Conservation (phyloP, 2,797 vertebrate species). For the Acrossocheilus wenchowensis region DNA sequence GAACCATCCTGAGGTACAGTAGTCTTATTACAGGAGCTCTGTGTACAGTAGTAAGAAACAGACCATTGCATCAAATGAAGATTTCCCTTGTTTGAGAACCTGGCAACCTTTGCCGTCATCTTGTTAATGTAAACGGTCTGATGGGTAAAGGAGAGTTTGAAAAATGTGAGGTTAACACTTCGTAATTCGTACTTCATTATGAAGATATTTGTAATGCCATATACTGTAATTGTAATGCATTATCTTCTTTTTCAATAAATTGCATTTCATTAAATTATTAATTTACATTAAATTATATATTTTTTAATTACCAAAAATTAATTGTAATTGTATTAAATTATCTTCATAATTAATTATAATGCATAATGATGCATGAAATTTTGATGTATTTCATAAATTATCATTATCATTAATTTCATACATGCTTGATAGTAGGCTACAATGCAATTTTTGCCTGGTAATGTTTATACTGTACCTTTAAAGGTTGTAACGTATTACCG, state of each 20-base stretch:
- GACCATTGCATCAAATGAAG: constrained; percentile 36
- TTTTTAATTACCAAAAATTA: not conserved
- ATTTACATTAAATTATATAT: not conserved
- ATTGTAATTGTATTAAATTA: not conserved
- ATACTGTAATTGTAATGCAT: not conserved
- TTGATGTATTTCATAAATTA: not conserved
- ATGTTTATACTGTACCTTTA: not conserved
- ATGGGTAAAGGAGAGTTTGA: constrained; percentile 15
- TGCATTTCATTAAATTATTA: not conserved
- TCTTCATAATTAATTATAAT: not conserved
- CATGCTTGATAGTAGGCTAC: not conserved
- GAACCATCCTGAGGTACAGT: constrained; percentile 58
- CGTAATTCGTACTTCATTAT: not conserved
- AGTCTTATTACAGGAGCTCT: constrained; percentile 61
- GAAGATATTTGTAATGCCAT: not conserved
- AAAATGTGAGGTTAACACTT: constrained; percentile 27
- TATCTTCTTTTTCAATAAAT: not conserved
- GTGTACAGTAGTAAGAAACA: constrained; percentile 15
- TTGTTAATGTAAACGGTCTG: constrained; percentile 72
- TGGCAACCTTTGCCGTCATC: constrained; percentile 67
- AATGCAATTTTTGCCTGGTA: not conserved
- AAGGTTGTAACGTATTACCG: not conserved
- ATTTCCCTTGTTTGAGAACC: constrained; percentile 16
- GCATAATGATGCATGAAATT: not conserved
- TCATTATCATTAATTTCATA: not conserved